Base-by-base conservation (phyloP, 2,113 vertebrate genomes). In the Centropus bengalensis region DNA sequence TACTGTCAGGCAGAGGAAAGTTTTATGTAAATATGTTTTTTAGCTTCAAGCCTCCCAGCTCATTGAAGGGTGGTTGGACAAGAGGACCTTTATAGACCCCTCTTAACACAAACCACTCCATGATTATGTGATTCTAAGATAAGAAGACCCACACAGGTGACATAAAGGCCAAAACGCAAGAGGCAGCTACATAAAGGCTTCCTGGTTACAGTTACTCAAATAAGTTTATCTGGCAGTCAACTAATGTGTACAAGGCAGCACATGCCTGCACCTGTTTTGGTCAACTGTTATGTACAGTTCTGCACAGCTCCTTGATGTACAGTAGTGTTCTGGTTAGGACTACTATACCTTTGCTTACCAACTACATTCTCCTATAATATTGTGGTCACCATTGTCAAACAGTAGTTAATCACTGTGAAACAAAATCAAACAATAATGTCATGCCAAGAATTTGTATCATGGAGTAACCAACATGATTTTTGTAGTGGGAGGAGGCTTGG, bases 241-340 rank as follows among this genome's bases (percentile, higher is more conserved):
- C 12, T 23, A 20, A 20, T 12, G 3, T 22, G 14, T 21, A 20
- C n/a, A 38, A 27, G 9, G 26, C 4, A 59, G 18, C 23, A 49
- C 17, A 49, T 30, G 27, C 18, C 27, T 54, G 30, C 59, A 59
- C 6, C 9, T 49, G 2, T 27, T 33, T 49, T 28, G 23, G 12
- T 51, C 59, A 74, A 5, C 20, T 1, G 0, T 55, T 55, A 27
- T 3, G 7, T 2, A 20, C 36, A 36, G 36, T 36, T 36, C 7
- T 36, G 36, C 36, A 36, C 36, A 36, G 36, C 9, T 67, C 10
- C 6, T 32, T 45, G 16, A 42, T 23, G n/a, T 27, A 44, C 26
- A 52, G 9, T 12, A 30, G 6, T 16, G 5, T 55, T 64, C 1
- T 1, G 8, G 26, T 54, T 38, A 73, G 15, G 44, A 45, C 19